Evolutionary conservation across 1,140 invertebrate species (phyloP).

Genomic region (Dendrolimus kikuchii): DNA sequence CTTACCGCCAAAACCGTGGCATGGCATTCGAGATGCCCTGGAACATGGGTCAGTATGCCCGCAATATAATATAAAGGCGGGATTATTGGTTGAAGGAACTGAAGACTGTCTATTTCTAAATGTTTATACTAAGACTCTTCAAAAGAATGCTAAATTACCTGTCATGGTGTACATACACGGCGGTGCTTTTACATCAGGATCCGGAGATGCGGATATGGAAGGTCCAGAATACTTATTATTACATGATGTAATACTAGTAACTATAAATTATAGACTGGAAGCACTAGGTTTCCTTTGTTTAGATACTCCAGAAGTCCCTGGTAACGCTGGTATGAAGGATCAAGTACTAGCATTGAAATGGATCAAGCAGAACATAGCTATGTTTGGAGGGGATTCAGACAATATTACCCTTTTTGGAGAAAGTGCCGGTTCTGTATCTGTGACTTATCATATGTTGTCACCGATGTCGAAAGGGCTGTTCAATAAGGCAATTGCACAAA

Average conservation of each 20-base stretch:
- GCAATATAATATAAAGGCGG: constrained; percentile 40
- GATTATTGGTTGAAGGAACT: constrained; percentile 28
- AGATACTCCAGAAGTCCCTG: constrained; percentile 59
- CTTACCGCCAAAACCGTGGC: constrained; percentile 59
- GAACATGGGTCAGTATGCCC: constrained; percentile 58
- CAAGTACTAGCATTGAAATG: constrained; percentile 74
- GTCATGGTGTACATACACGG: constrained; percentile 83
- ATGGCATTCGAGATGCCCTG: constrained; percentile 64
- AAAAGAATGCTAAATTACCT: constrained; percentile 45
- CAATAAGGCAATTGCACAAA: constrained; percentile 43
- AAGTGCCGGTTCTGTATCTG: constrained; percentile 71
- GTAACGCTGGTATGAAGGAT: constrained; percentile 75
- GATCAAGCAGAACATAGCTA: constrained; percentile 72
- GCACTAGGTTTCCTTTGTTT: constrained; percentile 64
- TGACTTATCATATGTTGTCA: constrained; percentile 70
- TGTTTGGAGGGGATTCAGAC: constrained; percentile 76
- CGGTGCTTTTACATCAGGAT: constrained; percentile 76
- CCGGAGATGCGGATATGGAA: constrained; percentile 61
- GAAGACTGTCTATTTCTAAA: constrained; percentile 78
- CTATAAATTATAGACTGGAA: constrained; percentile 72
- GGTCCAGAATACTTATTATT: constrained; percentile 74
- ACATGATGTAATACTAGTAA: constrained; percentile 76
- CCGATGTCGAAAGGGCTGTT: constrained; percentile 71
- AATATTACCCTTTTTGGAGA: constrained; percentile 73
- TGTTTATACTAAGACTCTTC: constrained; percentile 72